Evolutionary conservation across 2,888 invertebrate species (phyloP).

Genomic region (Noctua janthe): DNA sequence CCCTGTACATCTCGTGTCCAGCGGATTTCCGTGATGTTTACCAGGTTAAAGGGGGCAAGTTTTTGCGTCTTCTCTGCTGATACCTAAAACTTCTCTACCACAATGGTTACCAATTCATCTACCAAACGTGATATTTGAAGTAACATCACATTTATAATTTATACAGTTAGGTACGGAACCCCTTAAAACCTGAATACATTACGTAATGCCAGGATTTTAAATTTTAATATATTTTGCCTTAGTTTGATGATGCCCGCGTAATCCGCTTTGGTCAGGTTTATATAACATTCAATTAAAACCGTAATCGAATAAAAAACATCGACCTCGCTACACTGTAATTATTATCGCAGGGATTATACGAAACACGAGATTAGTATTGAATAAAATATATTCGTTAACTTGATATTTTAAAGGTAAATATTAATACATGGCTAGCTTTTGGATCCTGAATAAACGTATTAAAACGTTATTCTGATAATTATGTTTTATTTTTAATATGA

Average conservation of each 20-base stretch:
- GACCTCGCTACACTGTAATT: conserved; percentile 26
- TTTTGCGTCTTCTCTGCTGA: neutral
- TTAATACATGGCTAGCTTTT: neutral
- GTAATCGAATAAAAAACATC: conserved; percentile 48
- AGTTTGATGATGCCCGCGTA: conserved; percentile 47
- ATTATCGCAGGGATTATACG: conserved; percentile 9
- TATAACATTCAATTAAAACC: conserved; percentile 52
- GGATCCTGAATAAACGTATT: neutral
- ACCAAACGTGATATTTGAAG: neutral
- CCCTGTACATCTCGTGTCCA: neutral
- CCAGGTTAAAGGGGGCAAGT: neutral
- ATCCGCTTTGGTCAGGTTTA: conserved; percentile 55
- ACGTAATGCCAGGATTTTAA: conserved; percentile 25
- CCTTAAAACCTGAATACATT: conserved; percentile 18
- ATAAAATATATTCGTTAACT: neutral
- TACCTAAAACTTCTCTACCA: neutral
- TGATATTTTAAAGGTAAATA: neutral
- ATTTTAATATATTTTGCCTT: conserved; percentile 42
- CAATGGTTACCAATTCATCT: neutral
- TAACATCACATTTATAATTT: conserved; percentile 25
- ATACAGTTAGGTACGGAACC: conserved; percentile 3
- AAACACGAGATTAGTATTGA: neutral
- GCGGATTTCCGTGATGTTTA: neutral
- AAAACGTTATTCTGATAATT: neutral
- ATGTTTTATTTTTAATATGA: neutral